Percentiles rank a stretch among this genome's conserved stretches.
Evolutionary conservation across 2,888 invertebrate genomes (phyloP).

Genomic region (Candidula unifasciata): DNA sequence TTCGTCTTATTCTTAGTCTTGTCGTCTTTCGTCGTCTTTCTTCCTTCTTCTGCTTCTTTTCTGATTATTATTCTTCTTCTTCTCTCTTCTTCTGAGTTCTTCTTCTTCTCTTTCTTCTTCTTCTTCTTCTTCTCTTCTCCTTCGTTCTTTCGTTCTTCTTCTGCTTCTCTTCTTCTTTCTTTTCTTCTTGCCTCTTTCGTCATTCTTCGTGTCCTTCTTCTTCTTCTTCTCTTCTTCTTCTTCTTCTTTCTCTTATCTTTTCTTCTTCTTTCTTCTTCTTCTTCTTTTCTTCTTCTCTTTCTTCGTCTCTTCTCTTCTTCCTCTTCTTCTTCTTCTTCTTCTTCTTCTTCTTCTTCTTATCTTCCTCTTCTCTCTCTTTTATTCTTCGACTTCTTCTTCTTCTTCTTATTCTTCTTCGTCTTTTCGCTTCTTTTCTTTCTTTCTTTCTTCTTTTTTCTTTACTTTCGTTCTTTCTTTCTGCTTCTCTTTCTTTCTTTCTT

Average conservation of each 20-base stretch:
- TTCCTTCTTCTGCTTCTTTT: background rate
- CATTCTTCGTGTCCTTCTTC: background rate
- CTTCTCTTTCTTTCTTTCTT: too few relatives aligned
- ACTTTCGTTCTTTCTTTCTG: background rate
- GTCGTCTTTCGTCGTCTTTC: background rate
- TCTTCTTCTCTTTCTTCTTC: constrained; percentile 11
- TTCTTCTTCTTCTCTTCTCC: constrained; percentile 8
- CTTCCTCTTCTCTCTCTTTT: too few relatives aligned
- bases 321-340: background rate
- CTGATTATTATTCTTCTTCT: background rate
- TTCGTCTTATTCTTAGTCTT: too few relatives aligned
- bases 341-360: background rate
- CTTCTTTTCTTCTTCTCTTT: background rate
- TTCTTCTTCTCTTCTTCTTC: background rate
- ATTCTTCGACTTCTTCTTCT: too few relatives aligned
- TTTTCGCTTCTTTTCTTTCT: background rate
- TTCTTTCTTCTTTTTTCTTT: too few relatives aligned
- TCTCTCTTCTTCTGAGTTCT: background rate
- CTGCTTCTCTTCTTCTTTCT: background rate
- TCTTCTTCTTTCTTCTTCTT: background rate
- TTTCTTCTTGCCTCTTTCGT: background rate
- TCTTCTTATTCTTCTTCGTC: too few relatives aligned
- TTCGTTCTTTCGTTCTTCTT: background rate
- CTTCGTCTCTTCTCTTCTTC: background rate
- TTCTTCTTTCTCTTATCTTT: background rate